Evolutionary conservation across 2,113 vertebrate species (phyloP).

Genomic region (Cheilinus undulatus): DNA sequence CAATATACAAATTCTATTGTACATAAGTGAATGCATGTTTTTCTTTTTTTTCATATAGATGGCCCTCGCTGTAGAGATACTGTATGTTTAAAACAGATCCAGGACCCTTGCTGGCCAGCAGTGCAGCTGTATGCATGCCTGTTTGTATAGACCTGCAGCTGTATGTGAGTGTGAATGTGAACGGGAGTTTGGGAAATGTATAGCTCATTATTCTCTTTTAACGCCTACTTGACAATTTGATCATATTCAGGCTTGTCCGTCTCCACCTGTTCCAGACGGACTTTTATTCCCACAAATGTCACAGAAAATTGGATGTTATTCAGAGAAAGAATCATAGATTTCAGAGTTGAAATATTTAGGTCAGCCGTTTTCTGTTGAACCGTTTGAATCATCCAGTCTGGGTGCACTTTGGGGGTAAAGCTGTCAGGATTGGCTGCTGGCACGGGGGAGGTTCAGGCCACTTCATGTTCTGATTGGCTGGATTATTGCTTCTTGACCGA

Average conservation of each 20-base stretch:
- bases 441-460: conserved; percentile 22
- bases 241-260: conserved; percentile 1
- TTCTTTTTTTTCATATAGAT: conserved; percentile 38
- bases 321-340: not conserved
- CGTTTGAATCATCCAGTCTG: conserved; percentile 44
- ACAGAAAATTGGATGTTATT: not conserved
- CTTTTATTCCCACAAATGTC: not conserved
- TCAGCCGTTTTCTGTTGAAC: conserved; percentile 36
- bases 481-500: conserved; percentile 55
- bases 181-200: conserved; percentile 35
- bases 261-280: not conserved
- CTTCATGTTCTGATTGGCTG: conserved; percentile 57
- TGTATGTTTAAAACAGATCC: conserved; percentile 47
- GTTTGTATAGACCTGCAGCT: conserved; percentile 47
- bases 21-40: conserved; percentile 77
- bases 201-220: conserved; percentile 33
- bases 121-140: conserved; percentile 61
- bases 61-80: conserved; percentile 52
- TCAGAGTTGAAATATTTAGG: conserved; percentile 26
- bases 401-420: not conserved
- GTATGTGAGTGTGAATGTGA: conserved; percentile 18
- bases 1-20: conserved; percentile 71
- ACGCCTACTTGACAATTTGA: conserved; percentile 11
- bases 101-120: conserved; percentile 54
- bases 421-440: conserved; percentile 47